phyloP scores from a whole-genome alignment of 2,888 invertebrate species.

The Xestia c-nigrum region DNA sequence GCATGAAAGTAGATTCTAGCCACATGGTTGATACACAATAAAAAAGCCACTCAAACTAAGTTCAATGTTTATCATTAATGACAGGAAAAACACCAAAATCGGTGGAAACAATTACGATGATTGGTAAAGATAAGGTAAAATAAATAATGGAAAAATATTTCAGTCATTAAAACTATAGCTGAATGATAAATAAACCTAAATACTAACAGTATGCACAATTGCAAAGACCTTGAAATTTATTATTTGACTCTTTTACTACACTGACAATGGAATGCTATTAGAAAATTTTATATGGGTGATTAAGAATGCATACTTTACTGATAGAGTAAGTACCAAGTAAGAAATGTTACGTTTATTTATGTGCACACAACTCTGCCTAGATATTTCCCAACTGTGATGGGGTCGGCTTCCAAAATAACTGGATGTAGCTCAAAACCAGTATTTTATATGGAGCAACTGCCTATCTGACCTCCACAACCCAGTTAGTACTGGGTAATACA shows the following conservation, averaged over 20 bases:
- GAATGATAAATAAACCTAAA: conserved; percentile 1
- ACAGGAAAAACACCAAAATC: conserved; percentile 37
- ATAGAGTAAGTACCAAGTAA: not conserved
- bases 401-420: no score
- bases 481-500: no score
- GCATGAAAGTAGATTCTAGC: not conserved
- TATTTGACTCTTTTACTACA: conserved; percentile 12
- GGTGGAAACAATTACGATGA: conserved; percentile 42
- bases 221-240: conserved; percentile 26
- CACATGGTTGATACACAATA: conserved; percentile 15
- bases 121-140: conserved; percentile 31
- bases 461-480: no score
- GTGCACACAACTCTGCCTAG: not conserved
- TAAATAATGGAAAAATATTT: conserved; percentile 18
- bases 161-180: conserved; percentile 17
- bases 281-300: not conserved
- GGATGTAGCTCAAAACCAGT: no score
- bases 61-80: conserved; percentile 22
- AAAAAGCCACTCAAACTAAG: conserved; percentile 9
- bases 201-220: conserved; percentile 8
- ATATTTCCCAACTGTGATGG: no score
- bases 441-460: no score
- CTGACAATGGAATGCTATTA: not conserved
- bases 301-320: not conserved
- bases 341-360: not conserved